These are phyloP conservation scores for Cyanocitta stelleri DNA, from an alignment of 2,113 vertebrate genomes.

Conservation along the genomic window DNA sequence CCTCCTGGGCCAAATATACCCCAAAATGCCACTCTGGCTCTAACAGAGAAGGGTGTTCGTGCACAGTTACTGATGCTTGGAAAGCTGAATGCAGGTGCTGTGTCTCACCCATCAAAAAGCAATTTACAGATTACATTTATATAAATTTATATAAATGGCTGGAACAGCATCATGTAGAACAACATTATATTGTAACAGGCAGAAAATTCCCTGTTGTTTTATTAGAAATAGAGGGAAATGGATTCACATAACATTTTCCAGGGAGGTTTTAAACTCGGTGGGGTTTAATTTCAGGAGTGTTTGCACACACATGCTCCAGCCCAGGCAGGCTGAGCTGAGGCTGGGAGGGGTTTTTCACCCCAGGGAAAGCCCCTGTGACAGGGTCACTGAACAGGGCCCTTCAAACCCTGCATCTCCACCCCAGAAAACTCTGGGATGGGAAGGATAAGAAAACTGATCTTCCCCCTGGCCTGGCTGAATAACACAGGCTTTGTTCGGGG, in stretches of 20 bases:
- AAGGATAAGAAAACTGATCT: background rate
- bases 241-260: background rate
- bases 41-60: background rate
- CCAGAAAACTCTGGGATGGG: background rate
- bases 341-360: background rate
- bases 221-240: background rate
- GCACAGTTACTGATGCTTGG: background rate
- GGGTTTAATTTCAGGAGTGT: background rate
- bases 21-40: background rate
- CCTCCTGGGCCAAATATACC: background rate
- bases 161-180: background rate
- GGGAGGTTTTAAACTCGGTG: background rate
- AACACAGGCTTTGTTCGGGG: slow-evolving; percentile 41
- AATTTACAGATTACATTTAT: background rate
- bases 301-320: background rate
- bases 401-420: background rate
- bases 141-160: background rate
- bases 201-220: background rate
- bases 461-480: background rate
- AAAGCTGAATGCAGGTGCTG: background rate
- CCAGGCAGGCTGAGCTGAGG: background rate
- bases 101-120: background rate
- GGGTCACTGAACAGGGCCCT: background rate
- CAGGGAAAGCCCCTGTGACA: background rate
- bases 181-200: background rate